These are phyloP conservation scores for Calliphora vomitoria DNA, from an alignment of 2,888 invertebrate genomes.

Conservation along the genomic window DNA sequence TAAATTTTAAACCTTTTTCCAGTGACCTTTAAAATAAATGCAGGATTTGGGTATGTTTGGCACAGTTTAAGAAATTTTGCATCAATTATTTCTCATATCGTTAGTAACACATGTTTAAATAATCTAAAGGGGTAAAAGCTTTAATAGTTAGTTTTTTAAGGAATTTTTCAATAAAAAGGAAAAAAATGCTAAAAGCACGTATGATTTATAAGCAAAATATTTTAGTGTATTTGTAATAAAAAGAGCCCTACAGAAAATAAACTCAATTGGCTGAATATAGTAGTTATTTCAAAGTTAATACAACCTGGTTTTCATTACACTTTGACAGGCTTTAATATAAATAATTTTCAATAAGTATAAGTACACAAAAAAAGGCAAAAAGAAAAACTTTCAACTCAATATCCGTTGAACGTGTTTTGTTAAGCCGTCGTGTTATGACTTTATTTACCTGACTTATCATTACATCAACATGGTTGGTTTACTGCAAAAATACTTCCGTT, in stretches of 20 bases:
- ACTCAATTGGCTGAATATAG: too few species aligned
- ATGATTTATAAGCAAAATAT: too few species aligned
- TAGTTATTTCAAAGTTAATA: too few species aligned
- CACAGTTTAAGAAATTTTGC: neutral
- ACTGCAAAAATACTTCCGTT: slow-evolving; percentile 73
- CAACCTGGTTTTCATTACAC: too few species aligned
- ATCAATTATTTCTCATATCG: neutral
- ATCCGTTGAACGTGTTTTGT: slow-evolving; percentile 54
- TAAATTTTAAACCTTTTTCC: neutral
- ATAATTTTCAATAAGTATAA: slow-evolving; percentile 26
- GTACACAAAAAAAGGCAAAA: neutral
- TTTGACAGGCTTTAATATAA: slow-evolving; percentile 17
- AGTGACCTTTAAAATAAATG: neutral
- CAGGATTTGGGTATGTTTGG: neutral
- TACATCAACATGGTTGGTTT: slow-evolving; percentile 71
- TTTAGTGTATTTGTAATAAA: too few species aligned
- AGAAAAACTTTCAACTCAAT: slow-evolving; percentile 51
- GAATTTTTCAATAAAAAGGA: neutral
- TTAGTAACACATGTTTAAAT: slow-evolving; percentile 1
- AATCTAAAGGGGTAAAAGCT: neutral
- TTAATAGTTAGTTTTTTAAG: neutral
- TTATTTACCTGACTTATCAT: slow-evolving; percentile 74
- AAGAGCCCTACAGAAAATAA: too few species aligned
- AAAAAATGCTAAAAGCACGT: too few species aligned
- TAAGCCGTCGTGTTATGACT: slow-evolving; percentile 67